Conservation (phyloP, 2,797 vertebrate genomes). For the Steatocranus sp. region DNA sequence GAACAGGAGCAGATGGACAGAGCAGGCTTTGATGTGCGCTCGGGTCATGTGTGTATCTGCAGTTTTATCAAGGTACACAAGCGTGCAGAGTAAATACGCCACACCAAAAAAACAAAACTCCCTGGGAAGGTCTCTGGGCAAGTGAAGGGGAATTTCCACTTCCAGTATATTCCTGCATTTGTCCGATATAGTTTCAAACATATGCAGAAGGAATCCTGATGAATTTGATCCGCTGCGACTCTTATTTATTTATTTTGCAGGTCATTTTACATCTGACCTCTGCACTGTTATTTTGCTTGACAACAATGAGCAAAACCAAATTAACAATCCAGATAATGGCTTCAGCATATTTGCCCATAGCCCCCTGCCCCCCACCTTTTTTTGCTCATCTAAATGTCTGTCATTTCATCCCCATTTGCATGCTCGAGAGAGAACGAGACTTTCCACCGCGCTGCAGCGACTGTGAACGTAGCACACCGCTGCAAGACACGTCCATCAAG, state of each 20-base stretch:
- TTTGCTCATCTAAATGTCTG: conserved; percentile 13
- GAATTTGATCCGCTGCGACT: background rate
- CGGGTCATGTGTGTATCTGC: conserved; percentile 55
- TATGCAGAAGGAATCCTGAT: background rate
- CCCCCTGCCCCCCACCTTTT: background rate
- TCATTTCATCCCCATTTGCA: conserved; percentile 13
- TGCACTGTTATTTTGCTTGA: conserved; percentile 5
- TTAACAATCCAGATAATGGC: conserved; percentile 3
- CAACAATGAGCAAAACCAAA: conserved; percentile 23
- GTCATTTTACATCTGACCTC: background rate
- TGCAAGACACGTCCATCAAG: conserved; percentile 61
- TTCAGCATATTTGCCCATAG: background rate
- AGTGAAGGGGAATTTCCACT: conserved; percentile 54
- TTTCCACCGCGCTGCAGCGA: background rate
- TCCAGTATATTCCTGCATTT: conserved; percentile 9
- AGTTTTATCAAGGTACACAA: conserved; percentile 64
- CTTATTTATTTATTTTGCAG: background rate
- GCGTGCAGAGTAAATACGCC: conserved; percentile 65
- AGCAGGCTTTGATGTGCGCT: conserved; percentile 54
- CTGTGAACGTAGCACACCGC: conserved; percentile 5
- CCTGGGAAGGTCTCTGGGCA: conserved; percentile 35
- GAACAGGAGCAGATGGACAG: conserved; percentile 45
- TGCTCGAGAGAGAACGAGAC: conserved; percentile 14
- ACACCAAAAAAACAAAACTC: conserved; percentile 20
- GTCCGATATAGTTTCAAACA: background rate